Evolutionary conservation across 2,888 invertebrate genomes (phyloP), one percentile per base, ranked within the genome.

Genomic region (Palloptera scutellata): DNA sequence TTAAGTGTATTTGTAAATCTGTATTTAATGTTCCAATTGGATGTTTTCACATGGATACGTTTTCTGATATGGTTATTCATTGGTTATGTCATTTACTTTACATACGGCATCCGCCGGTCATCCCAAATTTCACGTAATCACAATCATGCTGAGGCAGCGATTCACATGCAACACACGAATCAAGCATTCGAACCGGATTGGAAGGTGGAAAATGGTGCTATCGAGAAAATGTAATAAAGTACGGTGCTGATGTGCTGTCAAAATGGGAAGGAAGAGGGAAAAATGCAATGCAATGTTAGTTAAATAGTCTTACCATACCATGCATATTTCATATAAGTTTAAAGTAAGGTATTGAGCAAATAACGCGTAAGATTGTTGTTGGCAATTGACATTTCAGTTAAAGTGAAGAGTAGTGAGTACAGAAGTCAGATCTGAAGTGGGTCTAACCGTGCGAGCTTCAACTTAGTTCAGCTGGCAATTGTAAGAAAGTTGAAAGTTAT

Each of bases 11-110:
- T 95, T 72, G 91, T 94, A 78, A 97, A 97, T 86, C 86, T 95
- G 62, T 96, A 95, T 84, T 87, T 97, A 64, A 97, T 97, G 96
- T 88, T 94, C 77, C 93, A 95, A 86, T 86, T 97, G 70, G 93
- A 95, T 81, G 77, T 87, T 61, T 88, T 90, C 78, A 97, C 97
- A 1, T 97, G 97, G 97, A 89, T 95, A 67, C 88, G 96, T 78
- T 96, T 97, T 86, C 86, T 88, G 64, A 88, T 93, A 15, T 97
- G 97, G 97, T 88, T 97, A 75, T 79, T 87, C 9, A 86, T 96
- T 69, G 97, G 96, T 88, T 92, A 95, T 79, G 76, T 89, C 1
- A 94, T 97, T 78, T 97, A 97, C 84, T 93, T 96, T 83, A 83
- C 87, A 71, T 97, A 97, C 80, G 96, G 96, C 55, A 89, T 96